Percentiles rank a stretch among this genome's conserved stretches.
These are phyloP conservation scores for Calvadosia cruxmelitensis DNA, from an alignment of 30 jellyfish, hydroid and myxozoan genomes.

Conservation along the genomic window DNA sequence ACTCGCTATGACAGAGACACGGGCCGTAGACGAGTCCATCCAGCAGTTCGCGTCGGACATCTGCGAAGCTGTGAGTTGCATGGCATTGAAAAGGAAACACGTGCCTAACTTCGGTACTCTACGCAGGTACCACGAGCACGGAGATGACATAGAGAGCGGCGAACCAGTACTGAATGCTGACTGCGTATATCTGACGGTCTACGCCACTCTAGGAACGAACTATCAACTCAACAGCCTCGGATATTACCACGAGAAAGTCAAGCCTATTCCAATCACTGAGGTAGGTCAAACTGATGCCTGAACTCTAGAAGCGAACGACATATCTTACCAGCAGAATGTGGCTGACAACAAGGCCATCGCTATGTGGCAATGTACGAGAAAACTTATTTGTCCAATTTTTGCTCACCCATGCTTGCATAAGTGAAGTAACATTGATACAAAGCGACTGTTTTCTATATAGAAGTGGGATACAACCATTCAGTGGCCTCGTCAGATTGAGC, in stretches of 20 bases:
- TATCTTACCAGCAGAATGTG: no score
- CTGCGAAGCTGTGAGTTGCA: conserved; percentile 96
- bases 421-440: no score
- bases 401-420: no score
- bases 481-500: no score
- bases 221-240: conserved; percentile 49
- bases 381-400: no score
- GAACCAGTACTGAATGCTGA: conserved; percentile 86
- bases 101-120: conserved; percentile 95
- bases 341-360: no score
- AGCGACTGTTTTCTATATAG: no score
- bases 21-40: conserved; percentile 80
- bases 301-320: no score
- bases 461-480: no score
- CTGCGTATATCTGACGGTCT: conserved; percentile 84
- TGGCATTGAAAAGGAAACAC: conserved; percentile 87
- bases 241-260: conserved; percentile 43
- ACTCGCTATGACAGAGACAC: conserved; percentile 62
- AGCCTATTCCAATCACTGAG: conserved; percentile 20
- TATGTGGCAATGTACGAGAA: no score
- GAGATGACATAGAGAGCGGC: conserved; percentile 32
- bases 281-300: no score
- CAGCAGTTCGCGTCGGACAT: conserved; percentile 97
- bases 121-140: conserved; percentile 35
- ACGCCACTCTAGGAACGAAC: conserved; percentile 48